Conservation (phyloP, 2,113 vertebrate genomes). For the Chaetodon trifascialis region DNA sequence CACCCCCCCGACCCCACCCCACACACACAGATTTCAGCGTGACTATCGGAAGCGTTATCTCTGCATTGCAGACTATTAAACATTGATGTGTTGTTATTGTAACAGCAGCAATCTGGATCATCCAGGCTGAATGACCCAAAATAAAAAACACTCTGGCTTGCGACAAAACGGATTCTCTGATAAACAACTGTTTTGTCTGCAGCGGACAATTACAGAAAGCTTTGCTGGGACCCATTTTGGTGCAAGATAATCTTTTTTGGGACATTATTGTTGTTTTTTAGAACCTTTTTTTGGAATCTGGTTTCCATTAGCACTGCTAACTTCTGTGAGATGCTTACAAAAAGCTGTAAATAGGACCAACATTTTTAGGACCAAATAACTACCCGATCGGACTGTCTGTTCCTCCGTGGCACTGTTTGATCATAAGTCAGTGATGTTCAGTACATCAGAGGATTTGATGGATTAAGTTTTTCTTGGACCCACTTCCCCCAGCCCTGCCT, state of each 20-base stretch:
- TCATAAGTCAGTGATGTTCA: conserved; percentile 1
- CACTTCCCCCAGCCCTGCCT: background rate
- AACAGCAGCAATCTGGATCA: conserved; percentile 79
- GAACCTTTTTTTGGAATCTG: conserved; percentile 31
- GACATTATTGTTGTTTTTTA: conserved; percentile 54
- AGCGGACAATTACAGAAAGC: conserved; percentile 63
- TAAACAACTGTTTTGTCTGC: conserved; percentile 73
- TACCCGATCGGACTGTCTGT: background rate
- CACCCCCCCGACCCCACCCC: too few relatives aligned
- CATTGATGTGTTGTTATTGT: conserved; percentile 80
- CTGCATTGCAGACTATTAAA: conserved; percentile 82
- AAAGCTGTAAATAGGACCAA: conserved; percentile 16
- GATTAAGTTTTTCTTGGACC: background rate
- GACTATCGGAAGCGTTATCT: conserved; percentile 70
- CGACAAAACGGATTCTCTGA: conserved; percentile 64
- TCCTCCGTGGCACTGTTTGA: background rate
- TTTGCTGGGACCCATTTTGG: conserved; percentile 57
- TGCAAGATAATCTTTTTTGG: conserved; percentile 44
- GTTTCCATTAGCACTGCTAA: conserved; percentile 37
- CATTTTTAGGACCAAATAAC: conserved; percentile 7
- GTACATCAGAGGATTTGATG: background rate
- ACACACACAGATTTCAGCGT: conserved; percentile 49
- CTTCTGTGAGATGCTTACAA: background rate
- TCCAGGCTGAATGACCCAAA: conserved; percentile 77
- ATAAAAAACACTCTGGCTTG: conserved; percentile 69